Evolutionary conservation across 2,797 vertebrate genomes (phyloP).

Genomic region (Paedocypris micromegethes): DNA sequence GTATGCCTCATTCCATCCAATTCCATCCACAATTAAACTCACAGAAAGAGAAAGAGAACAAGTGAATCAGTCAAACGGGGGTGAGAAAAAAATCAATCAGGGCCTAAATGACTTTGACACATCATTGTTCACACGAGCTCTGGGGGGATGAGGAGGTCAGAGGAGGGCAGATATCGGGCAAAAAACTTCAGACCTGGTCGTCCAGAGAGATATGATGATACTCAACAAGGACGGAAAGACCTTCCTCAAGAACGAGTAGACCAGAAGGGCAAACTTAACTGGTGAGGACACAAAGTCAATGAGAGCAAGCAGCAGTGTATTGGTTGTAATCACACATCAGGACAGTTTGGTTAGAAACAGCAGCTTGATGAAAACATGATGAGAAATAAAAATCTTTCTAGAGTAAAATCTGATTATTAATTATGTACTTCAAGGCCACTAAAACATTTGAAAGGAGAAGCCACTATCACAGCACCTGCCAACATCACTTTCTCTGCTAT

Average conservation of each 20-base stretch:
- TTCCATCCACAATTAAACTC: conserved; percentile 52
- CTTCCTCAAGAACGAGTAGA: background rate
- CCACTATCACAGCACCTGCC: conserved; percentile 9
- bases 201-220: background rate
- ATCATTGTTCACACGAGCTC: conserved; percentile 58
- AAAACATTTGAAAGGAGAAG: too few species aligned
- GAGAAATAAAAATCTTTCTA: too few species aligned
- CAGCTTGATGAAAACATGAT: too few species aligned
- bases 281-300: background rate
- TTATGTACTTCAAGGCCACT: too few species aligned
- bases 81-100: conserved; percentile 69
- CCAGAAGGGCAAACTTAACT: conserved; percentile 5
- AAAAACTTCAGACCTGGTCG: conserved; percentile 8
- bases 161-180: conserved; percentile 19
- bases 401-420: too few species aligned
- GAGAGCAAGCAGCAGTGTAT: too few species aligned
- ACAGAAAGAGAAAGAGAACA: conserved; percentile 58
- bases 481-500: conserved; percentile 1
- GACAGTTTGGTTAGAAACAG: too few species aligned
- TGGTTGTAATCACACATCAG: too few species aligned
- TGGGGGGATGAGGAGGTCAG: conserved; percentile 37
- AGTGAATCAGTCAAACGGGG: conserved; percentile 57
- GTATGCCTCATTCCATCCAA: conserved; percentile 54
- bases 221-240: background rate
- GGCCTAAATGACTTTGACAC: conserved; percentile 72